Evolutionary conservation across 2,888 invertebrate species (phyloP).

Genomic region (Ashinkailepas kermadecensis): DNA sequence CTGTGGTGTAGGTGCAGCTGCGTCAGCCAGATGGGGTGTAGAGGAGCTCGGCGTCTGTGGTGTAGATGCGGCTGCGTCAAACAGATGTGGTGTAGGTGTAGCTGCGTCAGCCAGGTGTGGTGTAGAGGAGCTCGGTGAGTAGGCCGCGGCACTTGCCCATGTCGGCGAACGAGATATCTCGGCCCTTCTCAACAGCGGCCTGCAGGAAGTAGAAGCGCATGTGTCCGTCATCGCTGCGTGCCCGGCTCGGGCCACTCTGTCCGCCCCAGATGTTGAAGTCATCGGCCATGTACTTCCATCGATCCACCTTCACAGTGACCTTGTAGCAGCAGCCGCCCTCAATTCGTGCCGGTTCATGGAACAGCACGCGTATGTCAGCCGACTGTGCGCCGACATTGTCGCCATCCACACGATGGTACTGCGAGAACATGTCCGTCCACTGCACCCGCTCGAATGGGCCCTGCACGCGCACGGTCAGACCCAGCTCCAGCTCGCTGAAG

Average conservation of each 20-base stretch:
- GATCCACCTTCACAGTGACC: conserved; percentile 25
- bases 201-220: conserved; percentile 31
- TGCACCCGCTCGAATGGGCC: conserved; percentile 34
- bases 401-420: conserved; percentile 33
- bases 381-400: conserved; percentile 28
- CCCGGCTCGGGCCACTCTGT: conserved; percentile 27
- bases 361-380: conserved; percentile 33
- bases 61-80: no score
- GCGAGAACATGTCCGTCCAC: conserved; percentile 32
- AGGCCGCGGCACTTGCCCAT: conserved; percentile 24
- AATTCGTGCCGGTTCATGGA: conserved; percentile 30
- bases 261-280: conserved; percentile 35
- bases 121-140: conserved; percentile 33
- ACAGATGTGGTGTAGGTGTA: no score
- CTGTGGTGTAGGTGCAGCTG: no score
- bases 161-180: conserved; percentile 1
- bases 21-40: conserved; percentile 24
- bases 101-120: neutral
- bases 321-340: conserved; percentile 33
- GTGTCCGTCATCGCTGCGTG: conserved; percentile 30
- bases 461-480: conserved; percentile 33
- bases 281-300: conserved; percentile 10
- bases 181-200: conserved; percentile 32
- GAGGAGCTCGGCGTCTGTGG: conserved; percentile 30
- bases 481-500: conserved; percentile 34